Conservation (phyloP, 2,113 vertebrate species). For the Ictalurus furcatus region DNA sequence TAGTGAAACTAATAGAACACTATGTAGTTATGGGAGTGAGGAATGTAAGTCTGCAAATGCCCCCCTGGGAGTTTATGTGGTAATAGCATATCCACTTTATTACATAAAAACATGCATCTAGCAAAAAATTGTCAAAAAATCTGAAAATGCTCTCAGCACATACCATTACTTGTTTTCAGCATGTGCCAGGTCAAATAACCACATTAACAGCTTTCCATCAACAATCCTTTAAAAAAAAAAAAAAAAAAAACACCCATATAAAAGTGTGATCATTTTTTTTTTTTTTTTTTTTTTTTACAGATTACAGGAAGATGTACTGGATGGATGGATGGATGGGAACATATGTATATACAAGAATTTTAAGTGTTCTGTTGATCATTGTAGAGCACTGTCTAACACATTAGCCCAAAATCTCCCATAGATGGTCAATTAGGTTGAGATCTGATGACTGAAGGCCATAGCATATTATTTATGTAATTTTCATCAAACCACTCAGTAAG, state of each 20-base stretch:
- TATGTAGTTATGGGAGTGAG: background rate
- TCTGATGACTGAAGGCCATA: background rate
- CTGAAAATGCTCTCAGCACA: background rate
- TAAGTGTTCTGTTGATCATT: too few relatives aligned
- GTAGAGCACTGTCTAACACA: background rate
- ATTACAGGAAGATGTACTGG: background rate
- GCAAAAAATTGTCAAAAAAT: background rate
- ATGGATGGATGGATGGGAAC: too few relatives aligned
- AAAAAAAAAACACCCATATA: background rate
- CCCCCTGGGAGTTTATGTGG: background rate
- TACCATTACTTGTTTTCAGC: background rate
- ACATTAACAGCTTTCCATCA: background rate
- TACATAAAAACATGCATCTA: background rate
- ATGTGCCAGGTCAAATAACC: background rate
- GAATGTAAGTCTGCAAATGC: background rate
- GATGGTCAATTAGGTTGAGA: background rate
- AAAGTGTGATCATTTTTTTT: too few relatives aligned
- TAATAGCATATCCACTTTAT: background rate
- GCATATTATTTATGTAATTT: background rate
- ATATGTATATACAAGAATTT: too few relatives aligned
- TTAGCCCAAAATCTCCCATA: background rate
- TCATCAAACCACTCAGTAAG: background rate
- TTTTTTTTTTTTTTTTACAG: too few relatives aligned
- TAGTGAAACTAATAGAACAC: background rate
- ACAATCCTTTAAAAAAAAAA: background rate